Base-by-base conservation (phyloP, 2,888 invertebrate species). In the Athalia circularis region DNA sequence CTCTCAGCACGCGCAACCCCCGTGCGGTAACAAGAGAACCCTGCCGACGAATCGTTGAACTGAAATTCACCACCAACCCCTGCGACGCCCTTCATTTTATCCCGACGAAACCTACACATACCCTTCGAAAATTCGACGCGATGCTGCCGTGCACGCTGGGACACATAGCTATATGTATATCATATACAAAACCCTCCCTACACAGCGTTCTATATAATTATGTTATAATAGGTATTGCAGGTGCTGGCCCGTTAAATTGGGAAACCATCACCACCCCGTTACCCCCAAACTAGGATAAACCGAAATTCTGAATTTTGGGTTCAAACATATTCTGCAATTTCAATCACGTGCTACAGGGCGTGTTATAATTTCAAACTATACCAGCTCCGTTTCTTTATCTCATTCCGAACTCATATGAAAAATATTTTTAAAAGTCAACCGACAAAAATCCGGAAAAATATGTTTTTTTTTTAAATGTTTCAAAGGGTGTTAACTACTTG, bases 201-300 rank as follows among this genome's bases (percentile, higher is more conserved):
- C 52, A 62, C 52, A 62, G 9, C 67, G 47, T 76, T 80, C 82
- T 83, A 84, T 85, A 85, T 86, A 86, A 87, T 87, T 85, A 84
- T 85, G 84, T 85, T 85, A 86, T 87, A 85, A 86, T 86, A 86
- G 83, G 84, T 83, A 85, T 85, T 83, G 85, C 87, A 87, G 86
- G 85, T 86, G 87, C 82, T 82, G 85, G 82, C 81, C 84, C 85
- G 85, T 87, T 87, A 87, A 87, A 88, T 87, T 86, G 86, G 85
- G 84, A 86, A 88, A 87, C 84, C 84, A 81, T 83, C 82, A 83
- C 82, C 78, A 76, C 57, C 72, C 59, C 57, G 52, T 48, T 11
- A 47, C 43, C 72, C 59, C 72, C 59, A 15, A 15, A 59, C 11
- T 59, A 29, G 57, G 59, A 47, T 47, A 15, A 45, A 57, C 45